Evolutionary conservation across 2,113 vertebrate species (phyloP), one percentile per base, ranked within the genome.

Genomic region (Haemorhous mexicanus): DNA sequence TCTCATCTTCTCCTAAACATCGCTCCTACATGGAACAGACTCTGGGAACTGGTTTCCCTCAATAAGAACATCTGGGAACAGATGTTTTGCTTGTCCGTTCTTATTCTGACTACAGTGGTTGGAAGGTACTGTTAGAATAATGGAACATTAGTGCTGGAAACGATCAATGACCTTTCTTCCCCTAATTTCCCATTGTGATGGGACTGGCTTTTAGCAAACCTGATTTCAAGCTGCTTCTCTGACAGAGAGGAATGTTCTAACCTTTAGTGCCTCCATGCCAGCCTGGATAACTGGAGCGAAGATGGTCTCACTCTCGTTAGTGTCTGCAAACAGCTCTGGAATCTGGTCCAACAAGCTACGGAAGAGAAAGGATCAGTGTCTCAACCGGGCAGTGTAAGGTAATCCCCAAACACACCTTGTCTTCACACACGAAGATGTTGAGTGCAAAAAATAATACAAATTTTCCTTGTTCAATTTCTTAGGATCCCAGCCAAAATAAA

Each of bases 321-420:
- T 99, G 92, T 99, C 98, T 13, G 98, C 98, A 98, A 99, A 99
- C 98, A 99, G 98, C 93, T 99, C 99, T 46, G 99, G 99, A 97
- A 99, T 99, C 97, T 99, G 99, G 91, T 99, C 99, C 98, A 99
- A 96, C 87, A 99, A 98, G 93, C 99, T 99, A 26, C 1, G 11
- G 93, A 84, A 97, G 49, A 76, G 18, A 32, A 78, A 88, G 56
- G n/a, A 80, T 68, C 69, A 82, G 11, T 69, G 49, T 79, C 73
- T 64, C 61, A 87, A 19, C 47, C 14, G 10, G 26, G 53, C 23
- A 76, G 26, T 3, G 1, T 24, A 77, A 26, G 63, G 90, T 22
- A 69, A 82, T 44, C 47, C 33, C 78, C 43, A 63, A 87, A 50
- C 52, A 89, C 5, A 52, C 56, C 44, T 41, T 74, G 4, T 13